These are phyloP conservation scores for Lampris megalopsis DNA, from an alignment of 2,113 vertebrate species.

Conservation along the genomic window DNA sequence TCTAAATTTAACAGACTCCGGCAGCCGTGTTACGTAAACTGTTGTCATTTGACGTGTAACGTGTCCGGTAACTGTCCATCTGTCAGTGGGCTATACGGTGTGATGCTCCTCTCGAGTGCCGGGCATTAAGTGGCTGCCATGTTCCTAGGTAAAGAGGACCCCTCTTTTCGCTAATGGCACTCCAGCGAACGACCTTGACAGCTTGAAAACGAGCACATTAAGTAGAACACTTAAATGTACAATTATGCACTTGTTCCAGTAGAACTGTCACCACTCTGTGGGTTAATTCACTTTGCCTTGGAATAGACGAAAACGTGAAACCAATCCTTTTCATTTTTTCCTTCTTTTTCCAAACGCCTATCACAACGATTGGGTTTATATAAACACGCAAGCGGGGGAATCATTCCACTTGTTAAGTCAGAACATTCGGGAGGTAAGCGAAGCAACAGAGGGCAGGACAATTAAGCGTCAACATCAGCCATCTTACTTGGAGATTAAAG, in stretches of 20 bases:
- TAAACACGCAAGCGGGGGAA: slow-evolving; percentile 43
- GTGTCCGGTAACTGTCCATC: neutral
- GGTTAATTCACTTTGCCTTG: slow-evolving; percentile 67
- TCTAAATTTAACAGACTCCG: neutral
- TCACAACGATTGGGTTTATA: slow-evolving; percentile 71
- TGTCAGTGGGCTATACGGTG: slow-evolving; percentile 25
- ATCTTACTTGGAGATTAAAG: slow-evolving; percentile 18
- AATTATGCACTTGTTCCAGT: slow-evolving; percentile 79
- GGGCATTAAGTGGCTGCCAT: slow-evolving; percentile 53
- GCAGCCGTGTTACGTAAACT: slow-evolving; percentile 23
- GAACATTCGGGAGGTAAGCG: slow-evolving; percentile 1
- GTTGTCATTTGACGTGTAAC: neutral
- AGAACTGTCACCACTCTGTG: slow-evolving; percentile 56
- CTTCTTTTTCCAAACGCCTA: slow-evolving; percentile 31
- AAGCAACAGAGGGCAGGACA: slow-evolving; percentile 20
- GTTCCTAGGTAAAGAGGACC: slow-evolving; percentile 67
- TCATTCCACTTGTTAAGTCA: slow-evolving; percentile 27
- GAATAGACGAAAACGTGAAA: slow-evolving; percentile 41
- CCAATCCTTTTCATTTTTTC: slow-evolving; percentile 14
- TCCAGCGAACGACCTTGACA: slow-evolving; percentile 79
- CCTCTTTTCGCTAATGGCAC: slow-evolving; percentile 73
- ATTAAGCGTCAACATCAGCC: slow-evolving; percentile 7
- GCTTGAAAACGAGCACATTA: slow-evolving; percentile 82
- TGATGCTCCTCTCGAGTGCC: slow-evolving; percentile 29
- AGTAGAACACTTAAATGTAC: slow-evolving; percentile 81